A percentile compares a stretch with the other conserved stretches of the same genome.
Evolutionary conservation across 1,140 invertebrate genomes (phyloP).

Genomic region (Lepeophtheirus salmonis): DNA sequence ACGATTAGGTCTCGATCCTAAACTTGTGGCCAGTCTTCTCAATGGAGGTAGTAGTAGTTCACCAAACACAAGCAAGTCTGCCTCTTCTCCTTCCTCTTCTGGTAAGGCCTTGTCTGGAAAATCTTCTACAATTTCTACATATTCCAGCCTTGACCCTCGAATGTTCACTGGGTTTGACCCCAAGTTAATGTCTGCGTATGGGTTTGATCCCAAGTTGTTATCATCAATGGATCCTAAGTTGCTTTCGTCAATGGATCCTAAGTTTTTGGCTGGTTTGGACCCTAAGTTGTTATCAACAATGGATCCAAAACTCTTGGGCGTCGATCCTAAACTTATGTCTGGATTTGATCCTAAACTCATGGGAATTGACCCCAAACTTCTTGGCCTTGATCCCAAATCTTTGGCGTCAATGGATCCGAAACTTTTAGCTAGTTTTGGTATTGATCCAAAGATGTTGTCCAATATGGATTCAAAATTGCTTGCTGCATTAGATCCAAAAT

Average conservation of each 20-base stretch:
- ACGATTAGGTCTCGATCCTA: conserved; percentile 20
- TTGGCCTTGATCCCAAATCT: conserved; percentile 15
- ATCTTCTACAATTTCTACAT: background rate
- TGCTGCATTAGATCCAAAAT: conserved; percentile 20
- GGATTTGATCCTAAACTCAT: conserved; percentile 19
- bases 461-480: conserved; percentile 12
- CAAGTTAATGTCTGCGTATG: conserved; percentile 6
- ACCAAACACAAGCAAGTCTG: background rate
- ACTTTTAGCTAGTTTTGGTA: no score
- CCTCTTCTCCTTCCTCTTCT: conserved; percentile 1
- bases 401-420: conserved; percentile 14
- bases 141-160: conserved; percentile 12
- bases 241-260: conserved; percentile 15
- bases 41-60: background rate
- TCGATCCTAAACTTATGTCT: conserved; percentile 18
- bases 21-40: conserved; percentile 10
- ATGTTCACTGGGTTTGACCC: conserved; percentile 19
- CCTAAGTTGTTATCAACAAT: conserved; percentile 19
- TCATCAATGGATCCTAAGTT: conserved; percentile 14
- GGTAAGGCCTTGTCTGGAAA: background rate
- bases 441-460: conserved; percentile 11
- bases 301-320: conserved; percentile 22
- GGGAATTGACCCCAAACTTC: conserved; percentile 14
- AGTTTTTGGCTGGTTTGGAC: conserved; percentile 19
- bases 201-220: conserved; percentile 15